phyloP scores from a whole-genome alignment of 2,888 invertebrate species.

The Cartodere bifasciata region DNA sequence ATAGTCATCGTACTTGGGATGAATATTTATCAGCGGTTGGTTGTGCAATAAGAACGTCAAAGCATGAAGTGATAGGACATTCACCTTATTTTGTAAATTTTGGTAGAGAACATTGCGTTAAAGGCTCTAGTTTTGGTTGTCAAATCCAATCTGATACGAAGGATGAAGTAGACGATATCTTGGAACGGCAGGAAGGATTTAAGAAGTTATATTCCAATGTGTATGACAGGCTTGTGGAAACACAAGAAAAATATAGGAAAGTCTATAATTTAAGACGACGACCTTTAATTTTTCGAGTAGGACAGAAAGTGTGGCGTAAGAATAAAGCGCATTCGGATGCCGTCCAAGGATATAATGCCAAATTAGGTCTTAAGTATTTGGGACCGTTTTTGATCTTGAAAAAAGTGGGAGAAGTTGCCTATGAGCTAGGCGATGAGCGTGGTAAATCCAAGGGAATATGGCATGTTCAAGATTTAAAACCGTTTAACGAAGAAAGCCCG shows the following conservation, averaged over 20 bases:
- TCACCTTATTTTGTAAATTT: conserved; percentile 15
- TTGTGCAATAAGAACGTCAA: conserved; percentile 14
- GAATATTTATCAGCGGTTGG: conserved; percentile 11
- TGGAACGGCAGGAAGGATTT: no score
- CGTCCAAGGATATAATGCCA: conserved; percentile 1
- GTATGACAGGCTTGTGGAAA: no score
- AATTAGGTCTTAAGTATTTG: conserved; percentile 6
- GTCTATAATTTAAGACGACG: conserved; percentile 7
- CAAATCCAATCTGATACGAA: no score
- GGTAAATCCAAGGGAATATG: conserved; percentile 4
- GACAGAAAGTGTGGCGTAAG: conserved; percentile 7
- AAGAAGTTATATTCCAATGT: no score
- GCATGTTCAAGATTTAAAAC: conserved; percentile 8
- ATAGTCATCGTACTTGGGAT: conserved; percentile 18
- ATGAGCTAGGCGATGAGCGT: conserved; percentile 5
- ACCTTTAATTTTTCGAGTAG: conserved; percentile 2
- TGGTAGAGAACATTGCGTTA: conserved; percentile 11
- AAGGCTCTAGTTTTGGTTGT: no score
- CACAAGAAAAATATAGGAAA: no score
- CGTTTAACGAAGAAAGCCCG: no score
- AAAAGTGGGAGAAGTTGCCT: conserved; percentile 5
- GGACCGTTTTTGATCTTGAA: conserved; percentile 5
- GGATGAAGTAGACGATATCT: no score
- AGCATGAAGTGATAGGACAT: conserved; percentile 14
- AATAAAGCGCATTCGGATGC: conserved; percentile 11